phyloP scores from a whole-genome alignment of 2,888 invertebrate species.

The Agonopterix subpropinquella region DNA sequence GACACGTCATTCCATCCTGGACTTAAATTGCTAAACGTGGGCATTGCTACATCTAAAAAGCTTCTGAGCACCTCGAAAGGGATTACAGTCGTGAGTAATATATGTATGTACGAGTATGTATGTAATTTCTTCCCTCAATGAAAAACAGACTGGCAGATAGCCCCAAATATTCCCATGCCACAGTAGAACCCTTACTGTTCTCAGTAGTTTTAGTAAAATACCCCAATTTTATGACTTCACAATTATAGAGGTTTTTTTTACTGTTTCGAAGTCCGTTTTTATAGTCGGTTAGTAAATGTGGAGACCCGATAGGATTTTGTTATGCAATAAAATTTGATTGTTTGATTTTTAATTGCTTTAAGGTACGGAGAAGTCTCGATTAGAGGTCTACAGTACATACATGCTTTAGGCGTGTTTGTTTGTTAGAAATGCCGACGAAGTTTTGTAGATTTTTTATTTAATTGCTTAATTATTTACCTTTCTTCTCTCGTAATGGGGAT shows the following conservation, averaged over 20 bases:
- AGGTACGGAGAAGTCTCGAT: conserved; percentile 1
- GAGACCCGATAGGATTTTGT: conserved; percentile 40
- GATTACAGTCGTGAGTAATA: no score
- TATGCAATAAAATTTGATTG: conserved; percentile 59
- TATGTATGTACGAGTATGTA: no score
- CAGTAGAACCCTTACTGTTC: neutral
- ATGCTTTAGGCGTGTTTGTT: neutral
- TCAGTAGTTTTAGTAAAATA: conserved; percentile 15
- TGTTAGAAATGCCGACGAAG: neutral
- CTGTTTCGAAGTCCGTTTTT: conserved; percentile 25
- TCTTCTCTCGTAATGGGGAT: no score
- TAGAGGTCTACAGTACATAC: neutral
- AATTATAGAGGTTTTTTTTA: conserved; percentile 37
- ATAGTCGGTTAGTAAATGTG: conserved; percentile 32
- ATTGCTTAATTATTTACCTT: no score
- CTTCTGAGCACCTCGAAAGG: no score
- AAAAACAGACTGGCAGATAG: no score
- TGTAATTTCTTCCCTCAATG: no score
- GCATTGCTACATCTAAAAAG: no score
- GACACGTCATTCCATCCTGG: no score
- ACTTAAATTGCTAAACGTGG: no score
- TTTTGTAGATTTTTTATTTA: no score
- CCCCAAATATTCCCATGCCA: no score
- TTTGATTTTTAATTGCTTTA: conserved; percentile 52
- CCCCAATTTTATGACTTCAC: conserved; percentile 32